Percentiles rank a stretch among this genome's conserved stretches.
Conservation (phyloP, 1,140 invertebrate genomes). For the Psix sp. region DNA sequence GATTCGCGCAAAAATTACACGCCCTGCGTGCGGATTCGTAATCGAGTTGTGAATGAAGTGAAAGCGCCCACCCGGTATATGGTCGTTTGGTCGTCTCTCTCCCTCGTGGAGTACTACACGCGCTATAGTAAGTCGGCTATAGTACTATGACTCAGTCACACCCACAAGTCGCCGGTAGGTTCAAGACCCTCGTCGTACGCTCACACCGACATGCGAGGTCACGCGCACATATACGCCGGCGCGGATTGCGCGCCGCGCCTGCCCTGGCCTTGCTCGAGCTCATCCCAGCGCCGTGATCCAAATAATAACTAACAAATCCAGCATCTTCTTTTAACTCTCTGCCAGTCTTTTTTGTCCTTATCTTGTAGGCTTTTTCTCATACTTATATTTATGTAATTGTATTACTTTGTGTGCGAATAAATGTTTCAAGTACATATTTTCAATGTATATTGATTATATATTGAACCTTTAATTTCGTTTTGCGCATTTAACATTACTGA, state of each 20-base stretch:
- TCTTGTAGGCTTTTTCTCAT: not conserved
- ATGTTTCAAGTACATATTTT: no score
- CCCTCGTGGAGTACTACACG: constrained; percentile 65
- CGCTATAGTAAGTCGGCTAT: constrained; percentile 75
- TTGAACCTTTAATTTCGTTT: no score
- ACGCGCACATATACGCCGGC: constrained; percentile 57
- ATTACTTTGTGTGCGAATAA: no score
- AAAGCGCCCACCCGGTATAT: constrained; percentile 41
- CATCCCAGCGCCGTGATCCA: constrained; percentile 42
- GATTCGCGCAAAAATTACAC: constrained; percentile 30
- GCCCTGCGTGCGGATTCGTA: constrained; percentile 19
- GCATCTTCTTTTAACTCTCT: constrained; percentile 5
- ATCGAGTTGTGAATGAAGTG: constrained; percentile 48
- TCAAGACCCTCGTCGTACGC: constrained; percentile 72
- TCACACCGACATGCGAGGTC: constrained; percentile 61
- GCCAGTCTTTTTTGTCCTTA: not conserved
- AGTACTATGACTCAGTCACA: constrained; percentile 77
- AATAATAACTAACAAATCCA: constrained; percentile 25
- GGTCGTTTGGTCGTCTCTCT: constrained; percentile 21
- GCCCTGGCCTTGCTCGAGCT: constrained; percentile 64
- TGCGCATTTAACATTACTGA: no score
- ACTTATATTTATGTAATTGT: no score
- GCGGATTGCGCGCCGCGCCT: constrained; percentile 41
- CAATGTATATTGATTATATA: no score
- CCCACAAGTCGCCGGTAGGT: constrained; percentile 72